Conservation (phyloP, 53 echinoderm and acorn worm species). For the Crossaster papposus region DNA sequence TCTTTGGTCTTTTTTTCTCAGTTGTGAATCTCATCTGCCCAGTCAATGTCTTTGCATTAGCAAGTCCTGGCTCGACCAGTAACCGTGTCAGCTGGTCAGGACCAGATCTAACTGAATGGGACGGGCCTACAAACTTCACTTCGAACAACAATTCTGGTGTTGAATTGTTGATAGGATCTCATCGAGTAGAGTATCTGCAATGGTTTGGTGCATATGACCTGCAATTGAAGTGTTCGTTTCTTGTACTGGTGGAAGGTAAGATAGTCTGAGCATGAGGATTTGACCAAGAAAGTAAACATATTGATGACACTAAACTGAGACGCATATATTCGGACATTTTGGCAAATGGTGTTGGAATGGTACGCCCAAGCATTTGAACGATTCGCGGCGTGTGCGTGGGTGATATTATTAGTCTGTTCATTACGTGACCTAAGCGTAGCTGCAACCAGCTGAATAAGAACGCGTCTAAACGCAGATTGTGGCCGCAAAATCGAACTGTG, state of each 20-base stretch:
- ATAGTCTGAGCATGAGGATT: background rate
- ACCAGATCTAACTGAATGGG: slow-evolving; percentile 23
- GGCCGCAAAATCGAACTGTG: background rate
- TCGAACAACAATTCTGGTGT: background rate
- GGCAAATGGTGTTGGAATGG: too few species aligned
- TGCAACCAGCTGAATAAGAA: too few species aligned
- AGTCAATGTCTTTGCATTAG: background rate
- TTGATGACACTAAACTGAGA: too few species aligned
- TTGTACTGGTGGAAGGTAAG: background rate
- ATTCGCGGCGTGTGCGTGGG: background rate
- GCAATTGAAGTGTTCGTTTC: background rate
- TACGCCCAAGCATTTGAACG: too few species aligned
- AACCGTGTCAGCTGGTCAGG: slow-evolving; percentile 5
- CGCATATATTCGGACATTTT: too few species aligned
- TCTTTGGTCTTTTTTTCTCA: background rate
- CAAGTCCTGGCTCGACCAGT: background rate
- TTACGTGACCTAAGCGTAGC: too few species aligned
- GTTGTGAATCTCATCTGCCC: slow-evolving; percentile 7
- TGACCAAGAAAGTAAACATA: too few species aligned
- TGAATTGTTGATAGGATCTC: background rate
- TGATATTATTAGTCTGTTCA: background rate
- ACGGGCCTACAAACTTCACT: background rate
- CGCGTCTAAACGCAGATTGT: background rate
- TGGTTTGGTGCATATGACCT: background rate
- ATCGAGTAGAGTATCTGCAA: slow-evolving; percentile 17